phyloP scores from a whole-genome alignment of 2,888 invertebrate species.

The Agrotis segetum region DNA sequence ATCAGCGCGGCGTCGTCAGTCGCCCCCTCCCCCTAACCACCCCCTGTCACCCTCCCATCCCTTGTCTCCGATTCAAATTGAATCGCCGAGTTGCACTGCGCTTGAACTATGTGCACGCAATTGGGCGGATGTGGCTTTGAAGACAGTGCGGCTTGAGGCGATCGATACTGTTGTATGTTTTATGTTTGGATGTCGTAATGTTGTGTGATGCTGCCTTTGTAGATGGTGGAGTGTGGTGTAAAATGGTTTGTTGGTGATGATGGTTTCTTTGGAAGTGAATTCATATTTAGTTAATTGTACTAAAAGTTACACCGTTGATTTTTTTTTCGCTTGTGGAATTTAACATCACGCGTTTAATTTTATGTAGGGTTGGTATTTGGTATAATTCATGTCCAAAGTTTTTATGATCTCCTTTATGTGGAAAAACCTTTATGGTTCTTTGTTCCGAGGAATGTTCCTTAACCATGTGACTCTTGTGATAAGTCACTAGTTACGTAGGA shows the following conservation, averaged over 20 bases:
- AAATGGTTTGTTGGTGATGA: not conserved
- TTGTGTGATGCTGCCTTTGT: slow-evolving; percentile 9
- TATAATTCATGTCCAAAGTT: too few species aligned
- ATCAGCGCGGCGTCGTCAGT: slow-evolving; percentile 85
- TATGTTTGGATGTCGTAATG: slow-evolving; percentile 33
- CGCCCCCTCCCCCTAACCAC: slow-evolving; percentile 61
- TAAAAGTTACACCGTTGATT: too few species aligned
- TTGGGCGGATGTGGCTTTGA: slow-evolving; percentile 80
- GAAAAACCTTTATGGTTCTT: too few species aligned
- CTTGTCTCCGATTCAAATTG: slow-evolving; percentile 84
- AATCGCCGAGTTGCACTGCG: slow-evolving; percentile 83
- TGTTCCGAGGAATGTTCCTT: too few species aligned
- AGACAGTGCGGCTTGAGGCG: slow-evolving; percentile 71
- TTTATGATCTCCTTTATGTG: too few species aligned
- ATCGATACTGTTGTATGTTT: slow-evolving; percentile 65
- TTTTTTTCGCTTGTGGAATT: not conserved
- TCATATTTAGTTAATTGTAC: too few species aligned
- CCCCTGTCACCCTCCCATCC: slow-evolving; percentile 56
- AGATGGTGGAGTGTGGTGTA: not conserved
- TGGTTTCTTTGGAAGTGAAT: not conserved
- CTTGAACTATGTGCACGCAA: slow-evolving; percentile 79
- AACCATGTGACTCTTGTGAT: too few species aligned
- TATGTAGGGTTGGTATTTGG: not conserved
- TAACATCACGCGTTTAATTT: not conserved
- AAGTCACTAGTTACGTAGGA: too few species aligned